Percentiles rank a stretch among this genome's conserved stretches.
These are phyloP conservation scores for Pogonomyrmex californicus DNA, from an alignment of 1,140 invertebrate genomes.

Conservation along the genomic window DNA sequence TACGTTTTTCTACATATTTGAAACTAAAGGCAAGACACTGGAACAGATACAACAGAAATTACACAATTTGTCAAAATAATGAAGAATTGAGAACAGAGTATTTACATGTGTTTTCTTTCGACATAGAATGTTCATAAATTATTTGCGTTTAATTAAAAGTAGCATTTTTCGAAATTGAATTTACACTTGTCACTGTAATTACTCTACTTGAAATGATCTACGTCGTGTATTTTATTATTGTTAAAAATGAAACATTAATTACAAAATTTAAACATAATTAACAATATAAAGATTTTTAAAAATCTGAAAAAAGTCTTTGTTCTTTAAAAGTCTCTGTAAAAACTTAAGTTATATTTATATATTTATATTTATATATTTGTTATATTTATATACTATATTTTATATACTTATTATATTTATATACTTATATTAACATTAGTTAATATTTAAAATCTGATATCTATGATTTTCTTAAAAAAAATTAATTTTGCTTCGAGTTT, in stretches of 20 bases:
- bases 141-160: neutral
- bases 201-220: neutral
- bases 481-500: neutral
- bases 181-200: neutral
- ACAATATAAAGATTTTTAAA: too few relatives aligned
- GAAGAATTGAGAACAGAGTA: neutral
- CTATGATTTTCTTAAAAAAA: neutral
- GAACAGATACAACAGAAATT: constrained; percentile 87
- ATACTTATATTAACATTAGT: neutral
- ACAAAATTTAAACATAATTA: too few relatives aligned
- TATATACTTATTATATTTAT: too few relatives aligned
- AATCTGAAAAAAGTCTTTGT: too few relatives aligned
- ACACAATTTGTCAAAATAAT: constrained; percentile 31
- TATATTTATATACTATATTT: too few relatives aligned
- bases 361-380: too few relatives aligned
- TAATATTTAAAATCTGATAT: neutral
- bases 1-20: constrained; percentile 90
- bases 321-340: too few relatives aligned
- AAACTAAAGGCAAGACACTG: constrained; percentile 93
- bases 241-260: neutral
- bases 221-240: neutral
- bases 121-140: neutral
- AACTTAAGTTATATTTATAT: too few relatives aligned
- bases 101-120: neutral
- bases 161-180: neutral